Conservation (phyloP, 2,113 vertebrate species). For the Rhizomys pruinosus region DNA sequence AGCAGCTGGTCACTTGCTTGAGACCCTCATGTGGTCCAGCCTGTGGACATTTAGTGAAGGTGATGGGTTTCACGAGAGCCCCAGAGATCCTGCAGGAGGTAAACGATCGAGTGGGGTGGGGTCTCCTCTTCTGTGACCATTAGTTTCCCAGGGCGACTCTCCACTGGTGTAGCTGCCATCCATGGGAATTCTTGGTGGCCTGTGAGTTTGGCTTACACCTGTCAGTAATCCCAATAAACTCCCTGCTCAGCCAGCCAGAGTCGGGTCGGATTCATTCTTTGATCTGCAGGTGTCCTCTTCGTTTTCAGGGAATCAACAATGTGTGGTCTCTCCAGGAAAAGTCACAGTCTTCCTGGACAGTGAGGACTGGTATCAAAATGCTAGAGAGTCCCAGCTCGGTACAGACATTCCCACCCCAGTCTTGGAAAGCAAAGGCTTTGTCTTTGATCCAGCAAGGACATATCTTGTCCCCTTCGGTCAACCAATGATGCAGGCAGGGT, state of each 20-base stretch:
- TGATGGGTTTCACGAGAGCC: not conserved
- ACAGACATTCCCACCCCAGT: not conserved
- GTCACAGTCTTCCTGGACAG: no score
- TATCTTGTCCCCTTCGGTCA: not conserved
- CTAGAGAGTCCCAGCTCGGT: not conserved
- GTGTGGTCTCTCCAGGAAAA: not conserved
- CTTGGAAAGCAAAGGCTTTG: not conserved
- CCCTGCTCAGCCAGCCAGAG: not conserved
- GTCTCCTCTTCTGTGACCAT: not conserved
- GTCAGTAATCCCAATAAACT: not conserved
- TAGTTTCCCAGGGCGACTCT: no score
- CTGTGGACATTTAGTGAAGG: not conserved
- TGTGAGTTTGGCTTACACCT: not conserved
- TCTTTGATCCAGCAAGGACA: not conserved
- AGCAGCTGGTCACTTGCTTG: not conserved
- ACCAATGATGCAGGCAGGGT: not conserved
- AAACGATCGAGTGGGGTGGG: not conserved
- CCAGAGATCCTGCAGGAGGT: not conserved
- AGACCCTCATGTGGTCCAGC: not conserved
- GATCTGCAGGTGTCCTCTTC: not conserved
- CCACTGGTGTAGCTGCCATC: not conserved
- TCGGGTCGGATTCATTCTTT: not conserved
- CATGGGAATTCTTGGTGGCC: not conserved
- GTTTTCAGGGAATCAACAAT: not conserved
- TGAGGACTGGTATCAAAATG: no score